Evolutionary conservation across 2,113 vertebrate species (phyloP).

Genomic region (Chamaea fasciata): DNA sequence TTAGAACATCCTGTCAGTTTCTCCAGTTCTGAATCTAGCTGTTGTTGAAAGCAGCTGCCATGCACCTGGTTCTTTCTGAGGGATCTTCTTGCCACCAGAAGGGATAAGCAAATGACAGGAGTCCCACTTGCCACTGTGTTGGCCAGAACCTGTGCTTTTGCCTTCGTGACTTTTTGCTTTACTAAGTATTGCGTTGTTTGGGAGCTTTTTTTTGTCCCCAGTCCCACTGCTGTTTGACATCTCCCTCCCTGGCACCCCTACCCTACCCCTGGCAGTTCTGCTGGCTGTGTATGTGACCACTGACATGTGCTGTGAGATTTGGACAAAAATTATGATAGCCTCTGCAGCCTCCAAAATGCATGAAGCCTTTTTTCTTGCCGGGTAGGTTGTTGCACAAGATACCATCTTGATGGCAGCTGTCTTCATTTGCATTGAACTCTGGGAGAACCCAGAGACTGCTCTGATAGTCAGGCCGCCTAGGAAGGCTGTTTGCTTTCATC

Average conservation of each 20-base stretch:
- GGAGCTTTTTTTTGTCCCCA: neutral
- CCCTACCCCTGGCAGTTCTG: neutral
- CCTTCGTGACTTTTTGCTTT: neutral
- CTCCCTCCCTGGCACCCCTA: neutral
- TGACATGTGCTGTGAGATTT: neutral
- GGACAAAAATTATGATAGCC: neutral
- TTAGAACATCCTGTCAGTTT: neutral
- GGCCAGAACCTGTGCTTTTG: neutral
- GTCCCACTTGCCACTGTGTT: neutral
- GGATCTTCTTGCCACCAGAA: neutral
- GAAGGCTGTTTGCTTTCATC: neutral
- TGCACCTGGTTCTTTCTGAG: neutral
- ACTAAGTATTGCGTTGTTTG: neutral
- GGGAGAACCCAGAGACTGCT: neutral
- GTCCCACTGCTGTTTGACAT: neutral
- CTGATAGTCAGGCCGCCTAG: neutral
- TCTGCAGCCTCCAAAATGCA: neutral
- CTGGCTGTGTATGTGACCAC: accelerated
- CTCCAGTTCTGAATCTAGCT: neutral
- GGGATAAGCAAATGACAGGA: neutral
- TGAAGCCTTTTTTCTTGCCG: neutral
- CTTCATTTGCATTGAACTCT: slow-evolving; percentile 1
- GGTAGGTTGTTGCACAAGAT: neutral
- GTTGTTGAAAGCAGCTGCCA: neutral
- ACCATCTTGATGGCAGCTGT: neutral